Conservation (phyloP, 2,113 vertebrate species). For the Gavia stellata region DNA sequence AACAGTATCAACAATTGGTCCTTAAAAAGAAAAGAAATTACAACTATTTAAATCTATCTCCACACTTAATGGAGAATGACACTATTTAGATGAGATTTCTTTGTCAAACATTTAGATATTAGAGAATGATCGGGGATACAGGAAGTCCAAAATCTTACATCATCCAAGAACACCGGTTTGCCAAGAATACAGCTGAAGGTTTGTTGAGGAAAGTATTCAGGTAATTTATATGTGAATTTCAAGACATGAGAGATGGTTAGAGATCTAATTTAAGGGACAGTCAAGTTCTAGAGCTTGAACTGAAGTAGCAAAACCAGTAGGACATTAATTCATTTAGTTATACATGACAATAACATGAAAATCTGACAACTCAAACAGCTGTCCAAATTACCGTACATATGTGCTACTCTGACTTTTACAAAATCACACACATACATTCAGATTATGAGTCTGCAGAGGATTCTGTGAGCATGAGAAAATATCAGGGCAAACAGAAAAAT, state of each 20-base stretch:
- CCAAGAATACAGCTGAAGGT: conserved; percentile 24
- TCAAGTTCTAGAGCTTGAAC: not conserved
- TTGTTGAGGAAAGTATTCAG: conserved; percentile 29
- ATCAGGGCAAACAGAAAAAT: not conserved
- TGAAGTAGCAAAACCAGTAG: conserved; percentile 12
- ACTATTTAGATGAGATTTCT: not conserved
- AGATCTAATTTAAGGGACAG: conserved; percentile 52
- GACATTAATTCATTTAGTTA: conserved; percentile 33
- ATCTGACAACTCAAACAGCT: conserved; percentile 50
- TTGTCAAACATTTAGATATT: not conserved
- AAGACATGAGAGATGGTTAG: not conserved
- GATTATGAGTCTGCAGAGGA: conserved; percentile 9
- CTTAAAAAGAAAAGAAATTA: not conserved
- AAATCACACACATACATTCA: not conserved
- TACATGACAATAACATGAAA: conserved; percentile 42
- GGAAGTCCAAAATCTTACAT: conserved; percentile 9
- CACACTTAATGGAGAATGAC: not conserved
- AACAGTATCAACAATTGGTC: not conserved
- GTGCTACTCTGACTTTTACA: conserved; percentile 13
- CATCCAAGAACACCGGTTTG: conserved; percentile 2
- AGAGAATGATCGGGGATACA: not conserved
- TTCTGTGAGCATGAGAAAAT: not conserved
- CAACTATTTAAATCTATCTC: not conserved
- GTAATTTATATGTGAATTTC: conserved; percentile 63
- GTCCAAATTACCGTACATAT: conserved; percentile 45